Percentiles rank a stretch among this genome's conserved stretches.
Evolutionary conservation across 2,797 vertebrate genomes (phyloP).

Genomic region (Amblyopsis hoosieri): DNA sequence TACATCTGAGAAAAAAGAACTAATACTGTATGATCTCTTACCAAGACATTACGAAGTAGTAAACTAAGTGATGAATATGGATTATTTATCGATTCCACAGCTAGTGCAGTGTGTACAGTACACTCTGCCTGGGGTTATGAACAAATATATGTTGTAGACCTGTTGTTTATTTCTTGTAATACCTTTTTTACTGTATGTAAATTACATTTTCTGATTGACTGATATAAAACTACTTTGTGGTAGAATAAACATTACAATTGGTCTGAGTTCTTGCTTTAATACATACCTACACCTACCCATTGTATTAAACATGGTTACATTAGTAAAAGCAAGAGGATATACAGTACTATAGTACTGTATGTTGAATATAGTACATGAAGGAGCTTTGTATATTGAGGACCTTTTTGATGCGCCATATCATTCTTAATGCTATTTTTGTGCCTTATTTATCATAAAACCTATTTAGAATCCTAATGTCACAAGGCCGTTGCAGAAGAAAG

Average conservation of each 20-base stretch:
- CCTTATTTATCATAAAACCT: constrained; percentile 45
- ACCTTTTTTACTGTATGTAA: neutral
- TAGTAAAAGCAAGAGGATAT: neutral
- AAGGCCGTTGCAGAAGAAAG: constrained; percentile 79
- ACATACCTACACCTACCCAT: constrained; percentile 1
- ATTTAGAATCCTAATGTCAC: constrained; percentile 74
- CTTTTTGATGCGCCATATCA: neutral
- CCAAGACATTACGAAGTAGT: neutral
- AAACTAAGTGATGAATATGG: too few species aligned
- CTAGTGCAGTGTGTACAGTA: too few species aligned
- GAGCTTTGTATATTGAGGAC: neutral
- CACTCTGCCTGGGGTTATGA: neutral
- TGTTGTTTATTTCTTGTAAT: constrained; percentile 9
- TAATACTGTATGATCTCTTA: constrained; percentile 16
- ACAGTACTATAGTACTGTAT: neutral
- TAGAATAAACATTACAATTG: constrained; percentile 42
- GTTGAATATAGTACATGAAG: neutral
- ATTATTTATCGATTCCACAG: too few species aligned
- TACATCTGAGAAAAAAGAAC: constrained; percentile 4
- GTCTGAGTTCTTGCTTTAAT: constrained; percentile 27
- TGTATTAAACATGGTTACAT: neutral
- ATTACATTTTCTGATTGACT: constrained; percentile 10
- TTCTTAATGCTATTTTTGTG: constrained; percentile 39
- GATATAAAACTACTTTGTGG: constrained; percentile 30
- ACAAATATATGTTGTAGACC: neutral